Percentiles rank a stretch among this genome's conserved stretches.
These are phyloP conservation scores for Eudasyphora cyanicolor DNA, from an alignment of 2,888 invertebrate genomes.

Conservation along the genomic window DNA sequence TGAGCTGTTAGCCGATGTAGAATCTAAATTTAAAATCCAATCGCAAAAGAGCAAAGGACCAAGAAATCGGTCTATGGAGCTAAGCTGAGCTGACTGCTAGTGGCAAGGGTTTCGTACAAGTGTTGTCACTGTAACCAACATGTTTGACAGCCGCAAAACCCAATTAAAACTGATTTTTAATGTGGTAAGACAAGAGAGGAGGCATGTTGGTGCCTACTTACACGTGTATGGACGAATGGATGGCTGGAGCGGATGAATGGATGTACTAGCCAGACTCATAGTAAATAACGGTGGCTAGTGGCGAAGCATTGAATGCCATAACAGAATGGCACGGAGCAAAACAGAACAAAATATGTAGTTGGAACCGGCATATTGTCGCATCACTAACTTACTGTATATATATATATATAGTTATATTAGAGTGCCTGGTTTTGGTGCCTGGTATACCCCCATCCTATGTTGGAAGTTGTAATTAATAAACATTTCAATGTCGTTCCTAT, in stretches of 20 bases:
- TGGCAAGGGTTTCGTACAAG: not conserved
- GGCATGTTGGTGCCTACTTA: not conserved
- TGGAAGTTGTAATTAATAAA: too few species aligned
- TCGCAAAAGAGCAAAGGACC: slow-evolving; percentile 14
- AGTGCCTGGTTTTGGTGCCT: not conserved
- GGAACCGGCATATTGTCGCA: not conserved
- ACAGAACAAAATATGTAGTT: slow-evolving; percentile 3
- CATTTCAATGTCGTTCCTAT: too few species aligned
- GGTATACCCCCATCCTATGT: too few species aligned
- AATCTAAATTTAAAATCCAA: slow-evolving; percentile 43
- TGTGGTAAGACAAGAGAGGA: slow-evolving; percentile 18
- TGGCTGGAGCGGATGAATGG: not conserved
- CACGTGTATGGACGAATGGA: not conserved
- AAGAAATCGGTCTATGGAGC: not conserved
- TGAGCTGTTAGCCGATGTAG: slow-evolving; percentile 18
- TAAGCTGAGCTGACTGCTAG: slow-evolving; percentile 6
- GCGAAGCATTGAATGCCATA: slow-evolving; percentile 24
- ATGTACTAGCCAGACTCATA: not conserved
- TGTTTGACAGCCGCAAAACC: slow-evolving; percentile 50
- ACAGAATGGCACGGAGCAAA: slow-evolving; percentile 6
- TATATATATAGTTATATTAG: too few species aligned
- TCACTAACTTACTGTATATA: too few species aligned
- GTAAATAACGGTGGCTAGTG: slow-evolving; percentile 26
- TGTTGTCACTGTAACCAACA: not conserved
- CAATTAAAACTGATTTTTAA: slow-evolving; percentile 59